phyloP scores from a whole-genome alignment of 2,113 vertebrate species.

The Condylura cristata region DNA sequence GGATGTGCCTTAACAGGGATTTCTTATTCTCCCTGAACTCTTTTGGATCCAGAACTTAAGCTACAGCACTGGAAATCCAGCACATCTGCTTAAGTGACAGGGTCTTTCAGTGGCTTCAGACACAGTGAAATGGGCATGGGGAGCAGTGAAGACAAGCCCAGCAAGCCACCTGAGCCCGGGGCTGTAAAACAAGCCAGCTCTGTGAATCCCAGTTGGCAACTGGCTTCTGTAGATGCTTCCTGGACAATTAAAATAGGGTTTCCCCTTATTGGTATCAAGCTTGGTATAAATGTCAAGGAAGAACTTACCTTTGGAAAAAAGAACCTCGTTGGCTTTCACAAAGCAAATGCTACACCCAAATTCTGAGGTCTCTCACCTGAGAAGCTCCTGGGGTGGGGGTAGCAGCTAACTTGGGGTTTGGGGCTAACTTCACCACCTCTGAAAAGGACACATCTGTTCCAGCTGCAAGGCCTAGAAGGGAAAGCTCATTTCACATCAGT shows the following conservation, averaged over 20 bases:
- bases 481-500: constrained; percentile 76
- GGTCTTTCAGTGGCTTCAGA: neutral
- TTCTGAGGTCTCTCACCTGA: constrained; percentile 85
- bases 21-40: neutral
- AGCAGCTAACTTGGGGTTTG: constrained; percentile 86
- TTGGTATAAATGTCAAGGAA: neutral
- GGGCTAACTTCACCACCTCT: constrained; percentile 88
- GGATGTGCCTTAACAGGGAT: neutral
- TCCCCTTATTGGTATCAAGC: neutral
- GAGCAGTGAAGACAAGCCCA: neutral
- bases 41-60: neutral
- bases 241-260: neutral
- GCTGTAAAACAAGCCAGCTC: neutral
- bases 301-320: neutral
- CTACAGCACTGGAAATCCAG: neutral
- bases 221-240: neutral
- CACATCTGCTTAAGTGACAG: neutral
- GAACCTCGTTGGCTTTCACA: neutral
- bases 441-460: constrained; percentile 85
- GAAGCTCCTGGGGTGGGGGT: constrained; percentile 83
- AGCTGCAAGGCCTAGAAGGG: constrained; percentile 86
- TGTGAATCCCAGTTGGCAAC: neutral
- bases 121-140: neutral
- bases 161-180: neutral
- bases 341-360: neutral